Evolutionary conservation across 2,797 vertebrate species (phyloP).

Genomic region (Parauchenoglanis punctatus): DNA sequence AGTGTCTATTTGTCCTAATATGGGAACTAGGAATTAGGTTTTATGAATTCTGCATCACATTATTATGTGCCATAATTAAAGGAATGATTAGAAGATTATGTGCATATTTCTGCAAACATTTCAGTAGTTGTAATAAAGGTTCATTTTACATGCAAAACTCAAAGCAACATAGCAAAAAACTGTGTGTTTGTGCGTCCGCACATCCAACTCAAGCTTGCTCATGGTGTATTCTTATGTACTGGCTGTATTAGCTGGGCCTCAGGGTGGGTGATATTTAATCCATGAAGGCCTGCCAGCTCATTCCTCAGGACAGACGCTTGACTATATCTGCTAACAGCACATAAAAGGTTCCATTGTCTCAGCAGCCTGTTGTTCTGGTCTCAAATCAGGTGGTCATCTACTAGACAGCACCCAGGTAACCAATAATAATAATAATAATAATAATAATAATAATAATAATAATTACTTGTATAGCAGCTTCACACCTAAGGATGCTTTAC

Average conservation of each 20-base stretch:
- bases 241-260: conserved; percentile 53
- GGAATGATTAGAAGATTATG: background rate
- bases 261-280: conserved; percentile 67
- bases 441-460: background rate
- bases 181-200: background rate
- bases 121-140: background rate
- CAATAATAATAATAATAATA: background rate
- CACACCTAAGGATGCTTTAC: background rate
- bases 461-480: background rate
- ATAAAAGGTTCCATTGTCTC: conserved; percentile 74
- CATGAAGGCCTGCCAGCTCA: conserved; percentile 69
- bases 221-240: conserved; percentile 62
- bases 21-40: background rate
- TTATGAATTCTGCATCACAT: background rate
- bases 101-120: background rate
- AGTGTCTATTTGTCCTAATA: background rate
- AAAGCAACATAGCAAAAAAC: background rate
- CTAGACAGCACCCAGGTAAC: conserved; percentile 66
- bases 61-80: background rate
- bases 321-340: conserved; percentile 68
- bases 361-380: conserved; percentile 55
- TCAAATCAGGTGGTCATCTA: conserved; percentile 39
- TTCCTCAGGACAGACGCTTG: conserved; percentile 71
- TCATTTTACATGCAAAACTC: background rate
- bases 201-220: conserved; percentile 26